Base-by-base conservation (phyloP, 2,888 invertebrate species). In the Allolobophora icterica region DNA sequence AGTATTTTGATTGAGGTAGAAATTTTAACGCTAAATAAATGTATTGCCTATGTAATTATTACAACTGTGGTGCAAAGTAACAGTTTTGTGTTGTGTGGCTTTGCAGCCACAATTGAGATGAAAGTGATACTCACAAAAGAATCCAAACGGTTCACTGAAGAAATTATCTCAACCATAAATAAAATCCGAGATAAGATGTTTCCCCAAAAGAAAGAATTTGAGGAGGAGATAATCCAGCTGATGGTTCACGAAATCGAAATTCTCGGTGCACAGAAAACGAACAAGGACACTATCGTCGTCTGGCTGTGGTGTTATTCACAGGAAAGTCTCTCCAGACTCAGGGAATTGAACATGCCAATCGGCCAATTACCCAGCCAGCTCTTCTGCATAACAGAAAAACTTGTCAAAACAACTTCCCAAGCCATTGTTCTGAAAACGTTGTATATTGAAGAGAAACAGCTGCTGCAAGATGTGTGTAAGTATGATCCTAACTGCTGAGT, bases 281-380 rank as follows among this genome's bases (percentile, higher is more conserved):
- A n/a, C 71, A 71, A n/a, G 71, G 71, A 30, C n/a, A 71, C 11
- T 8, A n/a, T 71, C 8, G 71, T 71, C 71, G n/a, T 71, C 8
- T 71, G 71, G 71, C 71, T 71, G 30, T 71, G 71, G 71, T 71
- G 71, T 11, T 11, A n/a, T n/a, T 71, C 71, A 71, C 71, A n/a
- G n/a, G 71, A 71, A 71, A 71, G 71, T 71, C 71, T 71, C 71
- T 71, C n/a, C 71, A n/a, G 71, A 71, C 71, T 71, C 71, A 71
- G 71, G 11, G 71, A 71, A n/a, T 71, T 30, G 71, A 71, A n/a
- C 71, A 11, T 71, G 71, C n/a, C 71, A 11, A 71, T 71, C 71
- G 71, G 71, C 8, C 71, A 71, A n/a, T n/a, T 17, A 71, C n/a
- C 71, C 71, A 71, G 71, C 71, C 71, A n/a, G 0, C 71, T 71